These are phyloP conservation scores for Eupeodes corollae DNA, from an alignment of 1,140 invertebrate species.

Conservation along the genomic window DNA sequence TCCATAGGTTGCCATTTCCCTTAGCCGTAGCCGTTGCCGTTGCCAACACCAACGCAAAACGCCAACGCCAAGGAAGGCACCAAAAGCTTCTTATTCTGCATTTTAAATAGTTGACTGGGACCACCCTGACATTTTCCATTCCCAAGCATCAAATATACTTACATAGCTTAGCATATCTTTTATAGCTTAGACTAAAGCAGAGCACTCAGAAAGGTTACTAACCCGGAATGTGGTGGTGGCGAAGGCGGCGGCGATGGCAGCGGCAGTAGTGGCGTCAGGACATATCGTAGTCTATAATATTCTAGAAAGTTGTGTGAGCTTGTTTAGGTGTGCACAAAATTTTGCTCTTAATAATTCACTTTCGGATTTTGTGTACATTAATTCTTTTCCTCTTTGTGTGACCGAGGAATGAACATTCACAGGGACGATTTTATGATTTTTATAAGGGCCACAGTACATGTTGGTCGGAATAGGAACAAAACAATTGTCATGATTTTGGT, in stretches of 20 bases:
- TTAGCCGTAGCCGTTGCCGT: too few species aligned
- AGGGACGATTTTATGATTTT: too few species aligned
- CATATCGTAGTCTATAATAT: not conserved
- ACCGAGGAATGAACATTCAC: too few species aligned
- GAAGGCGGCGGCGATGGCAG: too few species aligned
- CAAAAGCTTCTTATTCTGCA: not conserved
- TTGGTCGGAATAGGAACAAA: too few species aligned
- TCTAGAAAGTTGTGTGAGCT: not conserved
- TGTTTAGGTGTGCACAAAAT: not conserved
- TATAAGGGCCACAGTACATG: too few species aligned
- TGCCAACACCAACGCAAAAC: not conserved
- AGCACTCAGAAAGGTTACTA: not conserved
- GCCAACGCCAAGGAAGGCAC: not conserved
- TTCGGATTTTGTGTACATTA: too few species aligned
- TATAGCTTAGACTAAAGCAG: not conserved
- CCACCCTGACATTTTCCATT: not conserved
- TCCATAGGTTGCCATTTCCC: not conserved
- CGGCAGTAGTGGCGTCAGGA: too few species aligned
- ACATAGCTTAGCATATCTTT: not conserved
- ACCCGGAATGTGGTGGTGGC: not conserved
- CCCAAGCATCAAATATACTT: not conserved
- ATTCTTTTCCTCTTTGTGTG: too few species aligned
- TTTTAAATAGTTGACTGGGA: not conserved
- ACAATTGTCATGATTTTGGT: too few species aligned
- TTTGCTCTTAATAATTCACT: not conserved